phyloP scores from a whole-genome alignment of 2,888 invertebrate species.

The Eulithis testata region DNA sequence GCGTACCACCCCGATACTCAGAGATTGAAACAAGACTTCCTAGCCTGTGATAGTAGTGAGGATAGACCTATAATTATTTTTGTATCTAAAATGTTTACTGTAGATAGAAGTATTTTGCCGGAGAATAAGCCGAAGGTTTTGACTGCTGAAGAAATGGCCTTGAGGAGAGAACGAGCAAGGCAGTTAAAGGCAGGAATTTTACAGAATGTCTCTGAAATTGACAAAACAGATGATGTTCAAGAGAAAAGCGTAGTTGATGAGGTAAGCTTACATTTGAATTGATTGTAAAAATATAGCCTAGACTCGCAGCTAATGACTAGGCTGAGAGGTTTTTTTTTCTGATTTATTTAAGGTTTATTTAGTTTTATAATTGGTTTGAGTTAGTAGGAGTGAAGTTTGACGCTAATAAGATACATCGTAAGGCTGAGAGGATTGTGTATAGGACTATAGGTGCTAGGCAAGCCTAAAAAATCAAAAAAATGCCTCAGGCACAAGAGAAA shows the following conservation, averaged over 20 bases:
- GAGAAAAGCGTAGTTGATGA: slow-evolving; percentile 73
- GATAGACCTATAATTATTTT: slow-evolving; percentile 89
- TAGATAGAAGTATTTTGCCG: slow-evolving; percentile 89
- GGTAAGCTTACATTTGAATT: slow-evolving; percentile 1
- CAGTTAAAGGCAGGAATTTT: slow-evolving; percentile 86
- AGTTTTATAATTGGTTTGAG: no score
- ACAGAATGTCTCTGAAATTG: slow-evolving; percentile 53
- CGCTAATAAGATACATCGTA: no score
- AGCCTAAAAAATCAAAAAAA: no score
- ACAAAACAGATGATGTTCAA: slow-evolving; percentile 50
- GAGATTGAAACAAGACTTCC: slow-evolving; percentile 87
- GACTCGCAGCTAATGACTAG: no score
- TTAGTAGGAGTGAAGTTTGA: no score
- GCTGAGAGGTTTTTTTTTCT: no score
- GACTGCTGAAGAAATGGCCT: slow-evolving; percentile 89
- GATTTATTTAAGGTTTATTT: no score
- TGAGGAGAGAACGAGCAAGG: slow-evolving; percentile 87
- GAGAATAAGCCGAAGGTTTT: slow-evolving; percentile 92
- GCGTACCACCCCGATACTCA: slow-evolving; percentile 88
- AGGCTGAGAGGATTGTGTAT: no score
- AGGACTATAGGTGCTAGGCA: no score
- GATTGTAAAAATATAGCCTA: no score
- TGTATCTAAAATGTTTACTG: slow-evolving; percentile 96
- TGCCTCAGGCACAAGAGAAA: no score
- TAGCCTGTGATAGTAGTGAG: slow-evolving; percentile 87